Evolutionary conservation across 2,888 invertebrate species (phyloP), one percentile per base, ranked within the genome.

Genomic region (Hedya salicella): DNA sequence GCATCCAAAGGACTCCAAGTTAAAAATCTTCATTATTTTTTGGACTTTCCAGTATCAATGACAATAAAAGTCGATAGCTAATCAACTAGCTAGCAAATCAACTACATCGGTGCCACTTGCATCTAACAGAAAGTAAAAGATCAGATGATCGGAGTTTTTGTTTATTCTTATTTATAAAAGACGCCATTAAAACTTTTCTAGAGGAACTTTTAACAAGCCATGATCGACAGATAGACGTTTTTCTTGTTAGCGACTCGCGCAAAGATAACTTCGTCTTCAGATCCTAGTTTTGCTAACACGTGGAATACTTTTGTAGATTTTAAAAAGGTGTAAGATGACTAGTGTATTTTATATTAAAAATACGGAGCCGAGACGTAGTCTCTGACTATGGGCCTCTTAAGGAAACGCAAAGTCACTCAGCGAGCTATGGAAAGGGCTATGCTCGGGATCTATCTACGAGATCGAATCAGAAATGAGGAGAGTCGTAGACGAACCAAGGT

Each of bases 121-220:
- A 44, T 8, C 9, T 13, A 25, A 30, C 5, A 42, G 25, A 54
- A 42, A 57, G 32, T 44, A 32, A 9, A 30, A 32, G 44, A 57
- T 57, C 57, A 32, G 57, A 64, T 50, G 44, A 64, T 50, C 50
- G n/a, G 25, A 49, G 40, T 40, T 63, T 57, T 39, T 64, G 48
- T 56, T 49, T 59, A 53, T 60, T 53, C 42, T 75, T 74, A 71
- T 73, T 71, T 71, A 72, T 69, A 67, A 63, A 48, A 65, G 60
- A 19, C 68, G 68, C 70, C 74, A 71, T 77, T 75, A 77, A 73
- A 75, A 75, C 68, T 77, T 77, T 67, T 70, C 67, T 68, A 53
- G 59, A 21, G 67, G 62, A 75, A 77, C 71, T 77, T 77, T 72
- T 77, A 77, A 77, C 77, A 77, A 77, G 77, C 74, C 65, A 59